Base-by-base conservation (phyloP, 2,113 vertebrate genomes). In the Muscicapa adusta region DNA sequence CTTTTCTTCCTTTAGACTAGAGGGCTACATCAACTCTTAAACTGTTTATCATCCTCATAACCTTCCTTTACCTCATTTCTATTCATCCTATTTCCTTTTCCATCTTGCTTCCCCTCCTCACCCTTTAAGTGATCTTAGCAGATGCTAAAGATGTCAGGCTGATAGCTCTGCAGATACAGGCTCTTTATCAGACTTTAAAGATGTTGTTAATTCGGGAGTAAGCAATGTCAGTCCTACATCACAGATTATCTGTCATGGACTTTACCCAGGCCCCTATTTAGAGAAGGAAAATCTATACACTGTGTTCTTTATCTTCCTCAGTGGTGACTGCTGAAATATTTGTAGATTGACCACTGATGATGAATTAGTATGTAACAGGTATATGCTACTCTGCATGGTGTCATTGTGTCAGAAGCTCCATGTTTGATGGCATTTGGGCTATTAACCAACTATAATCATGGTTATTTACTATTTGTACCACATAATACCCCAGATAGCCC, bases 241-340 rank as follows among this genome's bases (percentile, higher is more conserved):
- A 91, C 86, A 91, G 78, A 89, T 91, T 80, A 96, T 88, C 92
- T 90, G 90, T 90, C 88, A 60, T 26, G 61, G 72, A 56, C 60
- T 71, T 94, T 85, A 80, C 38, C 20, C 60, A 71, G 67, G 28
- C 22, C 48, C 11, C 53, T 81, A 0, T 88, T 94, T 91, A 77
- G 73, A 93, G 88, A 94, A 91, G 33, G 57, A 93, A 96, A 95
- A 96, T 96, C 94, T 86, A 91, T 96, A 86, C 45, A 51, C n/a
- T 18, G 3, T 58, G 67, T 70, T 94, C 67, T 91, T 96, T 83
- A 36, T 96, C 89, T 94, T 96, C 65, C 18, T 90, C 72, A 61
- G 1, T 71, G 63, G 60, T 83, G 72, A 78, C 76, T 88, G 79
- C 51, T 91, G 90, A 90, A 95, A 29, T 94, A 71, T 90, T 95